phyloP scores from a whole-genome alignment of 2,888 invertebrate species.

The Lepidonotus clava region DNA sequence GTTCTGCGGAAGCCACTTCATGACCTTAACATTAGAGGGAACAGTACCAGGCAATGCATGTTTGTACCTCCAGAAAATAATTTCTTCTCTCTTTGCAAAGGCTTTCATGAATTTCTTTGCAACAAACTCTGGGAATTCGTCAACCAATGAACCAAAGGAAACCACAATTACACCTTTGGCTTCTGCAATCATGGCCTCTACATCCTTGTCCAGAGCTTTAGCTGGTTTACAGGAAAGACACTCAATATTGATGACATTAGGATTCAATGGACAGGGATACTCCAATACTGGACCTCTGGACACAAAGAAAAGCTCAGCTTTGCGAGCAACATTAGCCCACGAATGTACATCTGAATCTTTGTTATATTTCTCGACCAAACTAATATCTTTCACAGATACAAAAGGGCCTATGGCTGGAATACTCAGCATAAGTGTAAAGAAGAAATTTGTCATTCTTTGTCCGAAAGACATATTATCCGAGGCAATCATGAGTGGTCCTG shows the following conservation, averaged over 20 bases:
- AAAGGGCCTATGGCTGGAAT: background rate
- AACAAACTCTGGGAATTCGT: slow-evolving; percentile 2
- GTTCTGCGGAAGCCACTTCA: slow-evolving; percentile 50
- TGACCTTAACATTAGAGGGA: slow-evolving; percentile 45
- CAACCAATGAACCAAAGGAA: slow-evolving; percentile 37
- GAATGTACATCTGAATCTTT: background rate
- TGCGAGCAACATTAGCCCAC: background rate
- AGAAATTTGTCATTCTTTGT: background rate
- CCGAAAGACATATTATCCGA: slow-evolving; percentile 33
- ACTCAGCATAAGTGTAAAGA: background rate
- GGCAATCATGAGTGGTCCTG: background rate
- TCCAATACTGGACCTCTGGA: slow-evolving; percentile 17
- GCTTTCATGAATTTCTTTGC: slow-evolving; percentile 9
- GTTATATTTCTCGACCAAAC: slow-evolving; percentile 2
- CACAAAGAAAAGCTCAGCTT: slow-evolving; percentile 5
- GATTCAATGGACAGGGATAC: slow-evolving; percentile 5
- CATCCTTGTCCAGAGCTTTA: background rate
- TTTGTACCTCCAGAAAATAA: slow-evolving; percentile 27
- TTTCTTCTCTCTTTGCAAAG: background rate
- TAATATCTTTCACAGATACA: background rate
- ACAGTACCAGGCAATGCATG: background rate
- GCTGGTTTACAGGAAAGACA: slow-evolving; percentile 49
- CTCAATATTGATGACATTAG: slow-evolving; percentile 48
- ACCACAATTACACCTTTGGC: background rate
- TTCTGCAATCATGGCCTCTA: background rate